Evolutionary conservation across 2,888 invertebrate genomes (phyloP), one percentile per base, ranked within the genome.

Genomic region (Xylocampa areola): DNA sequence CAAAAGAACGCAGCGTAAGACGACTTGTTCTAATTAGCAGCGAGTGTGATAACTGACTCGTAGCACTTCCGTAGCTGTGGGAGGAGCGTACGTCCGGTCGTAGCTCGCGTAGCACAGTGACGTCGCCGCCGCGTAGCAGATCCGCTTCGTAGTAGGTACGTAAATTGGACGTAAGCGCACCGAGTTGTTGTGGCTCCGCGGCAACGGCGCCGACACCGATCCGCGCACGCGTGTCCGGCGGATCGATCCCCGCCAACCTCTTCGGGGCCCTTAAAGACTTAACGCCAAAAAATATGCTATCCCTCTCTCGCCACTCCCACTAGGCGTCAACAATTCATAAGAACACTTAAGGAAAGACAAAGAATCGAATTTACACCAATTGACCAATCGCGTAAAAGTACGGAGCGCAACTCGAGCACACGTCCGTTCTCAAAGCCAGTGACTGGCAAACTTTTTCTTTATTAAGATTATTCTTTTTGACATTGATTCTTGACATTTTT

Each of bases 201-300:
- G 41, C 11, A 1, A 30, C 17, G 5, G 1, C 11, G 2, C 5
- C 29, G 17, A 41, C 16, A 29, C 29, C 11, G 2, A 10, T 3
- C 27, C 27, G n/a, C 7, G n/a, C 17, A 10, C 41, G 0, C 11
- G 29, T 6, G 17, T n/a, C n/a, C 40, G 40, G 25, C 27, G 27
- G 41, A 8, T 32, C 30, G 19, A 13, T 30, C 19, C 43, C 30
- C 43, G 10, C 43, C 43, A 19, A 32, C 19, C 19, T 30, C 19
- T 16, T 29, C 21, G 21, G 3, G 21, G 21, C 21, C 3, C 5
- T 21, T 5, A 5, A 21, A 21, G 21, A 21, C 21, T 2, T 2
- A 21, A 5, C 5, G 21, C 2, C 21, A 5, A 5, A 21, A 21
- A 4, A 2, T 4, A 21, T 21, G 5, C n/a, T 21, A 21, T 21